These are phyloP conservation scores for Xiphophorus birchmanni DNA, from an alignment of 2,797 vertebrate genomes.

Conservation along the genomic window DNA sequence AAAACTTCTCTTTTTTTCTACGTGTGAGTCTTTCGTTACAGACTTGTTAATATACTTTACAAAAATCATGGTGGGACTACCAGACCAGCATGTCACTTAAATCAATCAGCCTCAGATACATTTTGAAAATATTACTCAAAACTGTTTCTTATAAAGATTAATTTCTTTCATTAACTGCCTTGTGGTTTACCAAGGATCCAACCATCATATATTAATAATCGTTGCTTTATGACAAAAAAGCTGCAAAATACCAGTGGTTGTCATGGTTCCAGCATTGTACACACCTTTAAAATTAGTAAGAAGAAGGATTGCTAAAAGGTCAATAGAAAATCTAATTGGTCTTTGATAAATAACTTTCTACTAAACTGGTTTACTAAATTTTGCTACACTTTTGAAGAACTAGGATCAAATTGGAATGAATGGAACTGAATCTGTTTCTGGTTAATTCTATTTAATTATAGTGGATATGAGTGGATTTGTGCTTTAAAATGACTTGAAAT, in stretches of 20 bases:
- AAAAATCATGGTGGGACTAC: conserved; percentile 37
- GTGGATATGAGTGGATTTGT: background rate
- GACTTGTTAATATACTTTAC: conserved; percentile 35
- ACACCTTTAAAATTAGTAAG: background rate
- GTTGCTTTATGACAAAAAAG: background rate
- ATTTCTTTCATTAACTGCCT: no score
- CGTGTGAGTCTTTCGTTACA: conserved; percentile 44
- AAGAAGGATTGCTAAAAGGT: no score
- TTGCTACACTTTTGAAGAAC: background rate
- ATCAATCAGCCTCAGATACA: background rate
- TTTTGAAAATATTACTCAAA: background rate
- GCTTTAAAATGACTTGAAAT: background rate
- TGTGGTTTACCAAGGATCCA: background rate
- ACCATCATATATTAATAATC: no score
- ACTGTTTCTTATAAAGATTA: background rate
- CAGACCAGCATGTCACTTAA: background rate
- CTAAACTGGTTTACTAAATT: background rate
- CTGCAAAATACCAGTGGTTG: background rate
- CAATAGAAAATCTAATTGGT: background rate
- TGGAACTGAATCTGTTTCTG: background rate
- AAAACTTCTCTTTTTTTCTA: background rate
- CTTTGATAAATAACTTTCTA: background rate
- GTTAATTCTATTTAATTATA: no score
- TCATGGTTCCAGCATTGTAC: background rate
- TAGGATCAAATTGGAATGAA: background rate